Base-by-base conservation (phyloP, 37 sponge, comb jelly and placozoan species). In the Diacarnus erythraeanus region DNA sequence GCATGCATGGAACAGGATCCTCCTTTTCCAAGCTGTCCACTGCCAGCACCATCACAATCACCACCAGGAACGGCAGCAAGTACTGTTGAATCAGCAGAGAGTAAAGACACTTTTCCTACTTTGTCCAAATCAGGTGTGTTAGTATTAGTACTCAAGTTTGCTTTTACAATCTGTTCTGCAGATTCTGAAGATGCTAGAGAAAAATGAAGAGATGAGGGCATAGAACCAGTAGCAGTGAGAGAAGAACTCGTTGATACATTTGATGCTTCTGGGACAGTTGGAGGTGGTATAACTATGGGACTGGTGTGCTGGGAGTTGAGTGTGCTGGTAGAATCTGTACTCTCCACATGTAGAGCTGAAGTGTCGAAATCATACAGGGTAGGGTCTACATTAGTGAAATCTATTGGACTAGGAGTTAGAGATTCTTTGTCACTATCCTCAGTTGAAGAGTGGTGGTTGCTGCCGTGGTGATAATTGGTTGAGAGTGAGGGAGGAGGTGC, bases 301-400 rank as follows among this genome's bases (percentile, higher is more conserved):
- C 38, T 18, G 18, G 69, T 36, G 5, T 33, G 69, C 35, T 29
- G 38, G 38, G 69, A 68, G 39, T 10, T 8, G 69, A 36, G 69
- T 21, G 6, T 2, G 34, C 38, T 33, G 34, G 39, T 36, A 17
- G 43, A 9, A 72, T 20, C 22, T 20, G 72, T 17, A 20, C 51
- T 26, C 27, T 3, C 29, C 4, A 42, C 33, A 15, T 18, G 44
- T 8, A 12, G 20, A 9, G 51, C 47, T 6, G 27, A 10, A 22
- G 86, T 54, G 69, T 78, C 92, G 76, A 73, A 91, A 66, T 87
- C 92, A 42, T 91, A 91, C 34, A 91, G 42, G 21, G 88, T 64
- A 0, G 83, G 76, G 38, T 91, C 88, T 12, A 91, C 84, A 18
- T 79, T 80, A 65, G 80, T 66, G 18, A 91, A 91, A 56, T 91